A percentile compares a stretch with the other conserved stretches of the same genome.
These are phyloP conservation scores for Amphipyra tragopoginis DNA, from an alignment of 2,888 invertebrate genomes.

Conservation along the genomic window DNA sequence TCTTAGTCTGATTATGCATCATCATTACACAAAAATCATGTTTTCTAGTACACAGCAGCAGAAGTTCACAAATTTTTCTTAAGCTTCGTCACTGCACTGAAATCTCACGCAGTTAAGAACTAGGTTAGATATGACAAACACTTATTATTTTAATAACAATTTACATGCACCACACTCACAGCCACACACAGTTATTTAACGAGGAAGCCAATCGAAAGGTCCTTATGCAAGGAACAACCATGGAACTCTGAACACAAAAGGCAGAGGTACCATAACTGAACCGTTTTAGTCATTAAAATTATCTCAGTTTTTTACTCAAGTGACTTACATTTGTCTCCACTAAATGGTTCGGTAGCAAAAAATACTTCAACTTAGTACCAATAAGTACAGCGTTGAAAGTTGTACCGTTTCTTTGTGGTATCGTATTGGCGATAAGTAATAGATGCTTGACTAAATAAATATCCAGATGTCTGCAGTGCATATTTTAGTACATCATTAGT, in stretches of 20 bases:
- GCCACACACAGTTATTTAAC: not conserved
- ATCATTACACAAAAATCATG: no score
- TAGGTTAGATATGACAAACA: no score
- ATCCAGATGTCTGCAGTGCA: not conserved
- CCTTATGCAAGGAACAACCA: slow-evolving; percentile 7
- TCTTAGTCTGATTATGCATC: no score
- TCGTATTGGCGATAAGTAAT: not conserved
- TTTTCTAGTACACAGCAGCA: no score
- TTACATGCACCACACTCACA: not conserved
- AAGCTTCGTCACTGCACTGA: not conserved
- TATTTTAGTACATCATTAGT: slow-evolving; percentile 1
- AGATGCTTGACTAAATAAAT: not conserved
- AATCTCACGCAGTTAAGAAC: not conserved
- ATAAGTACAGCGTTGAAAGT: slow-evolving; percentile 37
- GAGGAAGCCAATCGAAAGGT: not conserved
- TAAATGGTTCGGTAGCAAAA: slow-evolving; percentile 46
- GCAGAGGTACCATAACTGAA: slow-evolving; percentile 19
- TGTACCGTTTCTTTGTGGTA: slow-evolving; percentile 5
- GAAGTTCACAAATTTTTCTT: no score
- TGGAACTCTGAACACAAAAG: slow-evolving; percentile 12
- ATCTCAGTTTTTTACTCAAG: slow-evolving; percentile 39
- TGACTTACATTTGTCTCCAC: slow-evolving; percentile 38
- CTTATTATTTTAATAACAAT: not conserved
- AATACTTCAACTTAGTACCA: slow-evolving; percentile 19
- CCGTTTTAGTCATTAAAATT: slow-evolving; percentile 31